Evolutionary conservation across 1,140 invertebrate genomes (phyloP).

Genomic region (Samia ricini): DNA sequence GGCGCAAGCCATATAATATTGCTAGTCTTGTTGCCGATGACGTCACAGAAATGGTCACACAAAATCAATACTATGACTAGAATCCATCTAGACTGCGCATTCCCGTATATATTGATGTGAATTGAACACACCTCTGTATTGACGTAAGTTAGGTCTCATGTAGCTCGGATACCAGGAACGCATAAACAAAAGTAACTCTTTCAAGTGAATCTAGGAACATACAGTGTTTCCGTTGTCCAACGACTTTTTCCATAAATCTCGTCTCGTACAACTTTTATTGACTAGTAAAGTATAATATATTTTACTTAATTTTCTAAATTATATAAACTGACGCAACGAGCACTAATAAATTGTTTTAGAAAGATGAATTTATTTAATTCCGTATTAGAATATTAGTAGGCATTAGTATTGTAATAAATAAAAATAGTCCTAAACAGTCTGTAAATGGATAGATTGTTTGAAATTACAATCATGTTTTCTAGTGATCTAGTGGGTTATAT

Average conservation of each 20-base stretch:
- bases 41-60: neutral
- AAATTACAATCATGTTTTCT: too few species aligned
- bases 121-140: neutral
- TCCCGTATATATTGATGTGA: neutral
- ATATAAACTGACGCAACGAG: too few species aligned
- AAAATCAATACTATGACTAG: neutral
- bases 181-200: conserved; percentile 1
- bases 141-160: conserved; percentile 4
- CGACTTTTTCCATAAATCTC: neutral
- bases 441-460: too few species aligned
- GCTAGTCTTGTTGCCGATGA: neutral
- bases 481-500: too few species aligned
- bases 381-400: too few species aligned
- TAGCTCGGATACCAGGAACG: conserved; percentile 1
- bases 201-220: neutral
- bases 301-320: neutral
- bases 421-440: too few species aligned
- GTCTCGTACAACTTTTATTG: neutral
- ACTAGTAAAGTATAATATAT: neutral
- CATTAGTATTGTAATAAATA: too few species aligned
- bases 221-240: neutral
- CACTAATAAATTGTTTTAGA: too few species aligned
- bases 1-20: neutral
- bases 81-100: neutral
- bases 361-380: too few species aligned